Percentiles rank a stretch among this genome's conserved stretches.
phyloP scores from a whole-genome alignment of 1,140 invertebrate species.

The Cherax quadricarinatus region DNA sequence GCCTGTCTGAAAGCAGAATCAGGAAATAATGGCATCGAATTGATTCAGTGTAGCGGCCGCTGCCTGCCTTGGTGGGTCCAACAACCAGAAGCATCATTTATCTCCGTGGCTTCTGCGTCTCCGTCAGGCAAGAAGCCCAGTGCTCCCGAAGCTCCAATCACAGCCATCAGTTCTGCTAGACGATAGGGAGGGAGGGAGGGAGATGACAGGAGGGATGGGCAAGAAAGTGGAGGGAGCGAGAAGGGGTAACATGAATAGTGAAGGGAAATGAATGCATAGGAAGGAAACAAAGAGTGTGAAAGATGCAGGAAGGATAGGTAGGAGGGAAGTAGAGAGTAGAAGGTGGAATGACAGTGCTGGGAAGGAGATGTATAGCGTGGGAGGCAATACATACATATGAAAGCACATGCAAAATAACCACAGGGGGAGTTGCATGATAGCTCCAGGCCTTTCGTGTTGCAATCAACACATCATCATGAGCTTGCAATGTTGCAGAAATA shows the following conservation, averaged over 20 bases:
- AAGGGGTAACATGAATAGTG: not conserved
- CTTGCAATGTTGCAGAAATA: too few relatives aligned
- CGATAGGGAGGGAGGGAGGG: not conserved
- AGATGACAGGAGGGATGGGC: not conserved
- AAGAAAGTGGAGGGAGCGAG: not conserved
- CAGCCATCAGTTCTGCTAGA: slow-evolving; percentile 15
- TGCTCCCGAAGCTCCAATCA: slow-evolving; percentile 7
- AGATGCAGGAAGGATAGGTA: not conserved
- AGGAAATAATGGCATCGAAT: too few relatives aligned
- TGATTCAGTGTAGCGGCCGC: too few relatives aligned
- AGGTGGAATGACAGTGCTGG: too few relatives aligned
- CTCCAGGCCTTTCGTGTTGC: too few relatives aligned
- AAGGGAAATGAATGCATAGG: not conserved
- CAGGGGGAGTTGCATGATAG: too few relatives aligned
- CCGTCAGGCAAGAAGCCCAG: not conserved
- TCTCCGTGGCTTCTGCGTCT: not conserved
- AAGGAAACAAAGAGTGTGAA: not conserved
- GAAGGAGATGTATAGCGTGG: too few relatives aligned
- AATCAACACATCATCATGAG: too few relatives aligned
- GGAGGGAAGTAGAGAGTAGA: not conserved
- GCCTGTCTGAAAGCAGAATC: too few relatives aligned
- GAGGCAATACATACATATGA: too few relatives aligned
- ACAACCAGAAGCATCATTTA: not conserved
- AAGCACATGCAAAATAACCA: too few relatives aligned
- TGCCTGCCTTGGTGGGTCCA: not conserved